phyloP scores from a whole-genome alignment of 2,888 invertebrate genomes.

The Neria commutata region DNA sequence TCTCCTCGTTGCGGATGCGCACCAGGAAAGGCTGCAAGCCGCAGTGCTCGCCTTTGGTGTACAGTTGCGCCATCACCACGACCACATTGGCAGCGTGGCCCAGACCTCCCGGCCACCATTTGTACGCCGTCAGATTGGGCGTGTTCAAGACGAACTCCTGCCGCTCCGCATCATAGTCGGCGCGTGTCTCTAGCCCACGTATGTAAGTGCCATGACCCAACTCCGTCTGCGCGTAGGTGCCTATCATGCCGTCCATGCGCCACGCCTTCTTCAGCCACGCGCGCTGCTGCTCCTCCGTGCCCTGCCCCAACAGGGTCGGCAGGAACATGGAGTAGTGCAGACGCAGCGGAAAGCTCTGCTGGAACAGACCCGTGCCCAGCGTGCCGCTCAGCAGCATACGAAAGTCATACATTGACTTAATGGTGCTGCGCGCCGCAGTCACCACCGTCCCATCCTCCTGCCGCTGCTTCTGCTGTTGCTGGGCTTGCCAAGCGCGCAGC shows the following conservation, averaged over 20 bases:
- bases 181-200: conserved; percentile 86
- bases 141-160: conserved; percentile 87
- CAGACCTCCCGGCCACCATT: conserved; percentile 98
- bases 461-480: conserved; percentile 41
- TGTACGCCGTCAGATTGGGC: conserved; percentile 85
- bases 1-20: conserved; percentile 84
- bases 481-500: conserved; percentile 72
- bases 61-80: conserved; percentile 87
- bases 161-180: conserved; percentile 80
- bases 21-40: conserved; percentile 94
- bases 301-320: conserved; percentile 85
- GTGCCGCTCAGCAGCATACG: conserved; percentile 47
- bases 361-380: conserved; percentile 50
- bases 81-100: conserved; percentile 92
- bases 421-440: conserved; percentile 64
- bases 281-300: conserved; percentile 81
- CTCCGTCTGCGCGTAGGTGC: conserved; percentile 96
- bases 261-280: conserved; percentile 85
- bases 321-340: conserved; percentile 93
- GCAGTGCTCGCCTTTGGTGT: conserved; percentile 78
- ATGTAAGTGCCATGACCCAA: conserved; percentile 94
- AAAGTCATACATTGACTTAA: conserved; percentile 39
- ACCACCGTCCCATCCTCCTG: conserved; percentile 62
- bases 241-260: conserved; percentile 80
- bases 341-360: conserved; percentile 63